phyloP scores from a whole-genome alignment of 2,888 invertebrate genomes.

The Drosophila dives region DNA sequence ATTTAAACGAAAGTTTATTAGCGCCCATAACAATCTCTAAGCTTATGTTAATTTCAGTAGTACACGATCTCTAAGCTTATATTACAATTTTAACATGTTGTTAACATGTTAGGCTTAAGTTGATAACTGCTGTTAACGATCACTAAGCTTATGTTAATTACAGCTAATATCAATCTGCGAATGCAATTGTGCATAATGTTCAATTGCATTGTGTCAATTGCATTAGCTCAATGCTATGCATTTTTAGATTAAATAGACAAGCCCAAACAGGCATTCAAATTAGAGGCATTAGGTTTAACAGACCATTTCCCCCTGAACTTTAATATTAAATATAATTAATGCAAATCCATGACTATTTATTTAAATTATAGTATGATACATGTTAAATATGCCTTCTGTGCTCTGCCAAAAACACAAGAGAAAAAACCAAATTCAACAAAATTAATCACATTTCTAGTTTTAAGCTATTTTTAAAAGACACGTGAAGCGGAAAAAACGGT shows the following conservation, averaged over 20 bases:
- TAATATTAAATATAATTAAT: conserved; percentile 64
- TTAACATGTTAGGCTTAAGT: no score
- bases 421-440: neutral
- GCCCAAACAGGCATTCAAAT: conserved; percentile 4
- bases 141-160: neutral
- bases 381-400: conserved; percentile 18
- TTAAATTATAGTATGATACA: conserved; percentile 22
- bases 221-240: neutral
- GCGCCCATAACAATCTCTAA: no score
- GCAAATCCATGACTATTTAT: conserved; percentile 40
- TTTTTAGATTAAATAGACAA: neutral
- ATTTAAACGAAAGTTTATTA: neutral
- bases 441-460: conserved; percentile 31
- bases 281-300: neutral
- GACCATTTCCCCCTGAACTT: conserved; percentile 19
- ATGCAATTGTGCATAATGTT: neutral
- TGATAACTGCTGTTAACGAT: neutral
- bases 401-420: conserved; percentile 42
- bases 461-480: conserved; percentile 49
- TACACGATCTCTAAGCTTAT: neutral
- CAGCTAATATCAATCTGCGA: neutral
- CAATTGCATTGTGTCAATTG: conserved; percentile 2
- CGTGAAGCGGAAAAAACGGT: conserved; percentile 30
- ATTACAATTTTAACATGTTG: no score
- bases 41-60: neutral